Evolutionary conservation across 2,888 invertebrate genomes (phyloP), one percentile per base, ranked within the genome.

Genomic region (Trissolcus brochymenae): DNA sequence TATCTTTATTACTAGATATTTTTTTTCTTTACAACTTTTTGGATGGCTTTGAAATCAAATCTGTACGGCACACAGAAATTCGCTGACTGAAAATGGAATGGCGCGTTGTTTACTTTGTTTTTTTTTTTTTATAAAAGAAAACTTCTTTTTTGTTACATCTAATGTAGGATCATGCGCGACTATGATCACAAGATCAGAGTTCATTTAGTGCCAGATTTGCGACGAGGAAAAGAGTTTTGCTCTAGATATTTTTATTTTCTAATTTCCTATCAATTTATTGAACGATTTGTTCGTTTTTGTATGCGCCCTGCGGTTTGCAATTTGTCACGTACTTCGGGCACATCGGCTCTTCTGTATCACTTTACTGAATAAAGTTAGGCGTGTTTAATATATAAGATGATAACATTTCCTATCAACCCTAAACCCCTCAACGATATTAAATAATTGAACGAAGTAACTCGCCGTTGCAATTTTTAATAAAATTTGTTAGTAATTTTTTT

Each of bases 301-400:
- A 68, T 68, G 64, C 29, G 16, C 84, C 82, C 84, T 81, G 80
- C 82, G 80, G 79, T 84, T 83, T 82, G 79, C 78, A 80, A 80
- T 74, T 76, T 81, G 82, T 86, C 84, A 85, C 85, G 84, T 85
- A 85, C 85, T 87, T 87, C 84, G 83, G 84, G 82, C 84, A 84
- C 83, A 86, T 84, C 81, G 81, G 85, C 84, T 85, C 86, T 82
- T 85, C 83, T 89, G 88, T 88, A 84, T 87, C 79, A 79, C 86
- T 84, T 86, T 86, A 86, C 84, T 88, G 84, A 88, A 87, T 87
- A 88, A 88, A 89, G 83, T 83, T 88, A 88, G 88, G 88, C 87
- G 87, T 88, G 87, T 88, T 88, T 88, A 88, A 86, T 87, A 87
- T 35, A 35, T 81, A 82, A 83, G 71, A 79, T 75, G 78, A 81